Base-by-base conservation (phyloP, 2,888 invertebrate species). In the Ophion slaviceki region DNA sequence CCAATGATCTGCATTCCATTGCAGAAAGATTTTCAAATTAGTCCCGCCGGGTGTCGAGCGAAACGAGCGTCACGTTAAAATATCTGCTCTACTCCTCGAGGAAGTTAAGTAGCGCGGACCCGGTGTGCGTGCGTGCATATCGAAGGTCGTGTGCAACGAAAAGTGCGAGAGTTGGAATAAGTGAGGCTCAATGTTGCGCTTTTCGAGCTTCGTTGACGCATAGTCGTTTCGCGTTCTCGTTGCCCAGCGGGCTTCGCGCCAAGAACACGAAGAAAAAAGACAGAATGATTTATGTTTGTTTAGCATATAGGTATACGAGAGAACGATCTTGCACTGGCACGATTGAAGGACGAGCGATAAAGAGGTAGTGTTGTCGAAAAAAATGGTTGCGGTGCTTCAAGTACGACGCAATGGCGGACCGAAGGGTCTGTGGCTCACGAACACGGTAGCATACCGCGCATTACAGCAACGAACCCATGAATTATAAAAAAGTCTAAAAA, bases 231-330 rank as follows among this genome's bases (percentile, higher is more conserved):
- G 36, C 36, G 72, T 72, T 76, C 32, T 76, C 76, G 66, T 20
- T 32, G n/a, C 36, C 45, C 66, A 36, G 66, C 47, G 24, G 66
- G 76, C 76, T 76, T 66, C 53, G 66, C 24, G 76, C 76, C 76
- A 76, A 75, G 62, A 75, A 75, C 57, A 36, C 17, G 6, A 20
- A 17, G 7, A 40, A 20, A 36, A 40, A 40, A 67, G 45, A 40
- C 8, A 67, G 36, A 67, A 67, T 17, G 36, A 32, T n/a, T 64
- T 64, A 14, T n/a, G 32, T 47, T 57, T 40, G 59, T 40, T 57
- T 14, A 2, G 40, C 53, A 45, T n/a, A 36, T 20, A 59, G 8
- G 24, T 53, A n/a, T 53, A 40, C 14, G 70, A 28, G 53, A 14
- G 32, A 47, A 11, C 28, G n/a, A 64, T 28, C 17, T 45, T 11